Evolutionary conservation across 2,113 vertebrate species (phyloP), one percentile per base, ranked within the genome.

Genomic region (Boulengeromyrus knoepffleri): DNA sequence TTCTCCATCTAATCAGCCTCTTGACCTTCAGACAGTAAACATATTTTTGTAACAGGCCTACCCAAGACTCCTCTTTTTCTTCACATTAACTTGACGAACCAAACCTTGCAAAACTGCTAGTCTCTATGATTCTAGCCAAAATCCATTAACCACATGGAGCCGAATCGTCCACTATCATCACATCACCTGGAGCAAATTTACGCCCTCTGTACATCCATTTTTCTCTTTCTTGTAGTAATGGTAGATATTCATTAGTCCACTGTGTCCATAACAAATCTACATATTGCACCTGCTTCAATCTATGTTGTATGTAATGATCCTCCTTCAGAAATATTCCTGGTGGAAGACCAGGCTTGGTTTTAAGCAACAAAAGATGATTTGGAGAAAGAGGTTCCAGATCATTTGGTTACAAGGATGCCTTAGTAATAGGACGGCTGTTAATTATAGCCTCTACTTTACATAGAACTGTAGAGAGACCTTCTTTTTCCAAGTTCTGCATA

Each of bases 281-380:
- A 50, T 89, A 89, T 56, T 89, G 77, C 15, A 58, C 50, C 50
- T 89, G 77, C 42, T 56, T 89, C 80, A 49, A 85, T 42, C 89
- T 85, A 5, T 13, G 39, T 3, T 80, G 49, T 4, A 31, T 6
- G 46, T 89, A 85, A 3, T 85, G 27, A 39, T 89, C 52, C 15
- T 85, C 19, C 17, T 85, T 85, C 10, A n/a, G 74, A 27, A 89
- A 85, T n/a, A 45, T 27, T 56, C 89, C 89, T 12, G 77, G 36
- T 85, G 89, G 80, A 3, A 89, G 39, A 19, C 17, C 45, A 56
- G 77, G 77, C 17, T 86, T 85, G 19, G 39, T 31, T 53, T 90
- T 90, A 31, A 70, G 45, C 7, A 86, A 49, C 5, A 86, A 15
- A 24, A 70, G 53, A 47, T 90, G 89, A 39, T 86, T 90, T 3